These are phyloP conservation scores for Drosophila kambysellisi DNA, from an alignment of 2,888 invertebrate species.

Conservation along the genomic window DNA sequence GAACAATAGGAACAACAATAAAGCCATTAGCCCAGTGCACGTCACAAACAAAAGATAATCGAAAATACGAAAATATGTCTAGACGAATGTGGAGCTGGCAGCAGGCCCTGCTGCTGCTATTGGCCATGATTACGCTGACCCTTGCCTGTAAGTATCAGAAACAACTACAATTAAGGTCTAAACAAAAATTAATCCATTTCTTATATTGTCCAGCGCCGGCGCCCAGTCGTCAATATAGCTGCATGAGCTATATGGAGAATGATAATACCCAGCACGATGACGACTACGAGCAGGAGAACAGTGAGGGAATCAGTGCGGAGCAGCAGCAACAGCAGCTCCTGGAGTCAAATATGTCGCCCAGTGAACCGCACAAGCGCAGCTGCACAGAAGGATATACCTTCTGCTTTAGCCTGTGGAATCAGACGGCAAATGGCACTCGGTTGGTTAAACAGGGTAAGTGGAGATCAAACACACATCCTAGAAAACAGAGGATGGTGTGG, in stretches of 20 bases:
- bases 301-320: constrained; percentile 51
- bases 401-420: constrained; percentile 81
- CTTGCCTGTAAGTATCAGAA: constrained; percentile 51
- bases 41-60: constrained; percentile 15
- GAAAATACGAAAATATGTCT: constrained; percentile 49
- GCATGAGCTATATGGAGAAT: constrained; percentile 81
- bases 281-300: constrained; percentile 74
- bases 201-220: constrained; percentile 61
- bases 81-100: constrained; percentile 29
- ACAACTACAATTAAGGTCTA: neutral
- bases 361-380: constrained; percentile 55
- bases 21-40: neutral
- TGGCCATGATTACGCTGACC: constrained; percentile 42
- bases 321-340: constrained; percentile 47
- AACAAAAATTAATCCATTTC: constrained; percentile 5
- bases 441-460: constrained; percentile 79
- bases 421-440: constrained; percentile 70
- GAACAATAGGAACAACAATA: neutral
- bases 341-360: constrained; percentile 37
- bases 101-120: constrained; percentile 30
- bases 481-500: neutral
- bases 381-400: constrained; percentile 80
- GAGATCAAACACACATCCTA: neutral
- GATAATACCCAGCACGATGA: constrained; percentile 77
- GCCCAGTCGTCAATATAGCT: constrained; percentile 72